These are phyloP conservation scores for Aurelia aurita complex sp. Pacific DNA, from an alignment of 30 jellyfish, hydroid and myxozoan species.

Conservation along the genomic window DNA sequence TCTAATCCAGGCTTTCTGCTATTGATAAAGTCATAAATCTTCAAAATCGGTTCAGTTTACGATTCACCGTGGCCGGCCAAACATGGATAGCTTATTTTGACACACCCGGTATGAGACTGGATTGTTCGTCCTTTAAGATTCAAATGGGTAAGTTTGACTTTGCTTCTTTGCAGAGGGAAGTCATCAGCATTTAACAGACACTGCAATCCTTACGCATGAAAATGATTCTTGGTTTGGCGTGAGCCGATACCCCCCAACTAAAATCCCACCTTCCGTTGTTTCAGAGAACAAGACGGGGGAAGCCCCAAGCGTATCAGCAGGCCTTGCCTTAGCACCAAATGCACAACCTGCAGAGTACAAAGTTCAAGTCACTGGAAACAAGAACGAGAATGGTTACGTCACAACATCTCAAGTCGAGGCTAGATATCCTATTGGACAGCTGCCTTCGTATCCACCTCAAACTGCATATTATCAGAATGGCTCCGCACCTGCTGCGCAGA, in stretches of 20 bases:
- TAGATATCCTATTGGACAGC: slow-evolving; percentile 43
- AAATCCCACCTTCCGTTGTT: slow-evolving; percentile 10
- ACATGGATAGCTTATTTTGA: too few relatives aligned
- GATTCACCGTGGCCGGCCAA: too few relatives aligned
- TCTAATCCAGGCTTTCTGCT: too few relatives aligned
- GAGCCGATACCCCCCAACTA: slow-evolving; percentile 92
- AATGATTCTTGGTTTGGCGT: slow-evolving; percentile 83
- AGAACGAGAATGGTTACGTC: slow-evolving; percentile 39
- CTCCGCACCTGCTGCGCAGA: slow-evolving; percentile 1
- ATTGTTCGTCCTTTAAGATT: too few relatives aligned
- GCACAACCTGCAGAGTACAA: slow-evolving; percentile 45
- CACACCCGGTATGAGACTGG: too few relatives aligned
- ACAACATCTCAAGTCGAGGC: slow-evolving; percentile 61
- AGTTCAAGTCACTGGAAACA: slow-evolving; percentile 56
- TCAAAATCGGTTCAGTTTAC: too few relatives aligned
- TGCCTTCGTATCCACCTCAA: slow-evolving; percentile 28
- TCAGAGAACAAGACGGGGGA: slow-evolving; percentile 5
- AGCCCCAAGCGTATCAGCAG: slow-evolving; percentile 34
- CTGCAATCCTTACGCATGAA: slow-evolving; percentile 79
- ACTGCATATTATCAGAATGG: slow-evolving; percentile 23
- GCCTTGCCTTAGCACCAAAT: slow-evolving; percentile 47
- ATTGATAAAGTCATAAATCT: too few relatives aligned
- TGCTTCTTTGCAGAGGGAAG: slow-evolving; percentile 67
- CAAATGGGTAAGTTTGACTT: neutral
- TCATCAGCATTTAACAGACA: slow-evolving; percentile 85